A percentile compares a stretch with the other conserved stretches of the same genome.
These are phyloP conservation scores for Ceriagrion tenellum DNA, from an alignment of 2,888 invertebrate species.

Conservation along the genomic window DNA sequence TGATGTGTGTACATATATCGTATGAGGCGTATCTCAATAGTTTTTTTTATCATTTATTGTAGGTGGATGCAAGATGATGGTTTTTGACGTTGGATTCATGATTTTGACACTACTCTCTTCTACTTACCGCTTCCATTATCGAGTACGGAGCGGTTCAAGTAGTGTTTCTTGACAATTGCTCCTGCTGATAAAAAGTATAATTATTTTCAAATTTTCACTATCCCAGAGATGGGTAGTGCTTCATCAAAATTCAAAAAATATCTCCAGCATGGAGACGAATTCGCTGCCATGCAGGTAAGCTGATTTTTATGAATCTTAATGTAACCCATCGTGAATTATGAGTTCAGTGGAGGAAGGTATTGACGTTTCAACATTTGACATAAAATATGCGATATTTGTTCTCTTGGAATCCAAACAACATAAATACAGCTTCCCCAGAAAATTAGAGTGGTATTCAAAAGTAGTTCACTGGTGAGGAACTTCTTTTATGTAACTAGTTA, in stretches of 20 bases:
- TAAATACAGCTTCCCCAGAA: too few species aligned
- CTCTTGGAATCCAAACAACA: too few species aligned
- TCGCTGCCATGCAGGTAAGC: conserved; percentile 83
- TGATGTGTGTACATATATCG: background rate
- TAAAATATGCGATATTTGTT: too few species aligned
- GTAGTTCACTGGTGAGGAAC: too few species aligned
- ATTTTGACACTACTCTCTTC: conserved; percentile 52
- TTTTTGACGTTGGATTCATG: conserved; percentile 66
- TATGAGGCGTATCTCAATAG: background rate
- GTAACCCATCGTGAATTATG: too few species aligned
- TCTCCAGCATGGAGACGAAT: conserved; percentile 85
- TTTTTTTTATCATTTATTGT: background rate
- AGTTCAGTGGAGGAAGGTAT: too few species aligned
- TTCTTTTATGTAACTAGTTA: too few species aligned
- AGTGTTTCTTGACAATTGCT: conserved; percentile 67
- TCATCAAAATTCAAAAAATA: conserved; percentile 86
- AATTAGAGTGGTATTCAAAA: too few species aligned
- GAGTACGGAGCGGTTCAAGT: conserved; percentile 66
- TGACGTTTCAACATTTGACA: too few species aligned
- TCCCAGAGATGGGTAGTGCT: conserved; percentile 82
- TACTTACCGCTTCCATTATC: conserved; percentile 59
- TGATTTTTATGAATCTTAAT: background rate
- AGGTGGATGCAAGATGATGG: conserved; percentile 67
- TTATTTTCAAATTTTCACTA: conserved; percentile 49
- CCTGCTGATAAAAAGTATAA: conserved; percentile 53